A percentile compares a stretch with the other conserved stretches of the same genome.
Evolutionary conservation across 1,140 invertebrate species (phyloP).

Genomic region (Drosophila pruinosa): DNA sequence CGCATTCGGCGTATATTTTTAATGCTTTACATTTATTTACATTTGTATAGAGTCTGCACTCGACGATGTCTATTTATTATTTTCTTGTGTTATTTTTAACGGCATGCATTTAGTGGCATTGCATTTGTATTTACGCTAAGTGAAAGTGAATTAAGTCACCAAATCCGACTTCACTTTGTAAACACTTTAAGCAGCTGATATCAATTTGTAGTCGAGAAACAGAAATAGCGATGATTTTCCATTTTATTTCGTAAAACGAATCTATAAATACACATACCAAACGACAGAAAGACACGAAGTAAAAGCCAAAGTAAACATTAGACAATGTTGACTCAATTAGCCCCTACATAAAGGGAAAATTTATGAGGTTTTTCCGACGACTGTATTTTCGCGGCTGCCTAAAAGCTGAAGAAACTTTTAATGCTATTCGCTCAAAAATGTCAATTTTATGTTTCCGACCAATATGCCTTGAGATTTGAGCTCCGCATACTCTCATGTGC

Average conservation of each 20-base stretch:
- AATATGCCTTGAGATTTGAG: slow-evolving; percentile 62
- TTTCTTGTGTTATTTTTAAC: slow-evolving; percentile 56
- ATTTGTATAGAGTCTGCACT: slow-evolving; percentile 29
- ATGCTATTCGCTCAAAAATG: slow-evolving; percentile 13
- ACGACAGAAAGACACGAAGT: background rate
- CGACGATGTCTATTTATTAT: slow-evolving; percentile 53
- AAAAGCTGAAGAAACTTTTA: slow-evolving; percentile 52
- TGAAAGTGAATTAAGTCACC: slow-evolving; percentile 39
- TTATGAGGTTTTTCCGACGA: slow-evolving; percentile 41
- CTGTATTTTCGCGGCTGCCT: slow-evolving; percentile 17
- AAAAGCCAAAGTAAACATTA: slow-evolving; percentile 24
- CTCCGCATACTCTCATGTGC: background rate
- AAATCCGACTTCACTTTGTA: slow-evolving; percentile 3
- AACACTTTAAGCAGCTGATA: slow-evolving; percentile 39
- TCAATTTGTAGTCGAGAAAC: slow-evolving; percentile 29
- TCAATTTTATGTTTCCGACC: slow-evolving; percentile 43
- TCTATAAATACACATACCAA: slow-evolving; percentile 52
- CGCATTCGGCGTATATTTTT: slow-evolving; percentile 60
- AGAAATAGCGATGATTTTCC: slow-evolving; percentile 61
- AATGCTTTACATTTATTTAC: slow-evolving; percentile 58
- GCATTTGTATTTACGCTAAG: slow-evolving; percentile 52
- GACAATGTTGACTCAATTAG: slow-evolving; percentile 66
- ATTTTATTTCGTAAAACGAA: slow-evolving; percentile 3
- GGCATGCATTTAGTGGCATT: slow-evolving; percentile 14
- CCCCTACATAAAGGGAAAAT: slow-evolving; percentile 32